Conservation (phyloP, 2,888 invertebrate species). For the Acronicta aceris region DNA sequence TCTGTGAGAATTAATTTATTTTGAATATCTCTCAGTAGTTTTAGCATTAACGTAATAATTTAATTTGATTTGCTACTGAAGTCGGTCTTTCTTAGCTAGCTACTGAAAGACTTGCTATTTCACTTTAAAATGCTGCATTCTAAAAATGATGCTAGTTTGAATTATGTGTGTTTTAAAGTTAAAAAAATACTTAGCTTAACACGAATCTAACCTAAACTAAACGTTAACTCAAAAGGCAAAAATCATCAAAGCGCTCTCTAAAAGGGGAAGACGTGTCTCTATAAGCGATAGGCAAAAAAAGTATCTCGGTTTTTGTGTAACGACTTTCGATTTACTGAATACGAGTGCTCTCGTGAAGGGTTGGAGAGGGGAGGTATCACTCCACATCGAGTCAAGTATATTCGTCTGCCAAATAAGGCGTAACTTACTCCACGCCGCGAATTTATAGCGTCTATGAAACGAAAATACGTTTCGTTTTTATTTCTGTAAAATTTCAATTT, state of each 20-base stretch:
- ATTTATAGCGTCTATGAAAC: conserved; percentile 74
- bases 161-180: conserved; percentile 4
- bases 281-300: conserved; percentile 77
- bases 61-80: conserved; percentile 22
- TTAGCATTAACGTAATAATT: conserved; percentile 13
- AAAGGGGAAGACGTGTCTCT: conserved; percentile 72
- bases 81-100: conserved; percentile 5
- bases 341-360: conserved; percentile 82
- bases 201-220: conserved; percentile 39
- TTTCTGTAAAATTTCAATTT: conserved; percentile 80
- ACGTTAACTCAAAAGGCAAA: conserved; percentile 68
- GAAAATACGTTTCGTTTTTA: conserved; percentile 71
- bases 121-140: conserved; percentile 15
- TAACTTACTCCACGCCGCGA: conserved; percentile 75
- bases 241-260: conserved; percentile 73
- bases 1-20: background rate
- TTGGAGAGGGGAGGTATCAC: conserved; percentile 80
- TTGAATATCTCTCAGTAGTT: background rate
- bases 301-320: conserved; percentile 84
- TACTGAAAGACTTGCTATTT: conserved; percentile 1
- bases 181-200: no score
- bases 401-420: conserved; percentile 84
- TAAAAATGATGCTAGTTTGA: conserved; percentile 4
- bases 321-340: conserved; percentile 85
- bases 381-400: conserved; percentile 78